Conservation (phyloP, 2,113 vertebrate genomes). For the Sinosuthora webbiana region DNA sequence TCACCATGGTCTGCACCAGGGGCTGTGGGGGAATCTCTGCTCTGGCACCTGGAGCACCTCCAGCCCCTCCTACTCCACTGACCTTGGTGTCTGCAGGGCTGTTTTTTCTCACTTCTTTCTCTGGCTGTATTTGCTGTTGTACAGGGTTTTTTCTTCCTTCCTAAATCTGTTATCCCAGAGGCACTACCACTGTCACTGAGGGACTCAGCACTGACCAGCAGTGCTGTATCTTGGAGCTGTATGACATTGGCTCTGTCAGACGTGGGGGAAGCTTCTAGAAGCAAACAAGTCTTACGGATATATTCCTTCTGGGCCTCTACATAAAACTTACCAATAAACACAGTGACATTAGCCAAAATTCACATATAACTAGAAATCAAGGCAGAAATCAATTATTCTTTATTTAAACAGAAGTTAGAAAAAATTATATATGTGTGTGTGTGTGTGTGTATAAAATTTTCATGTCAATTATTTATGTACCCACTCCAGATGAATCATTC, state of each 20-base stretch:
- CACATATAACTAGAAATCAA: not conserved
- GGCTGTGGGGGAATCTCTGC: not conserved
- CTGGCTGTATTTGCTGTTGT: not conserved
- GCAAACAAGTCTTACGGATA: conserved; percentile 65
- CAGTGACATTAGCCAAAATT: not conserved
- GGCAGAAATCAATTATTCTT: not conserved
- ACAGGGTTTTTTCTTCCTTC: not conserved
- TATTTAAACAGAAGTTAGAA: not conserved
- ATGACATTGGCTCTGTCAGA: not conserved
- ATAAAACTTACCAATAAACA: conserved; percentile 55
- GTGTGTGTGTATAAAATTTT: not conserved
- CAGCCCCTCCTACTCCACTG: not conserved
- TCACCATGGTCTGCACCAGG: not conserved
- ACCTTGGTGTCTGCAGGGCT: not conserved
- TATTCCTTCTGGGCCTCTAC: conserved; percentile 73
- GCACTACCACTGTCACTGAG: not conserved
- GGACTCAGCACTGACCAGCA: not conserved
- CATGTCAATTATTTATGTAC: not conserved
- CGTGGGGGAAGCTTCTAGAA: not conserved
- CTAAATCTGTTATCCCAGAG: not conserved
- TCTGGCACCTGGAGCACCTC: not conserved
- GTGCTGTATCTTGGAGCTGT: not conserved
- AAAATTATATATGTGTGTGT: not conserved
- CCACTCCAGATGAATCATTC: not conserved
- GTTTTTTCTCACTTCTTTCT: not conserved